phyloP scores from a whole-genome alignment of 2,888 invertebrate species.

The Ceriagrion tenellum region DNA sequence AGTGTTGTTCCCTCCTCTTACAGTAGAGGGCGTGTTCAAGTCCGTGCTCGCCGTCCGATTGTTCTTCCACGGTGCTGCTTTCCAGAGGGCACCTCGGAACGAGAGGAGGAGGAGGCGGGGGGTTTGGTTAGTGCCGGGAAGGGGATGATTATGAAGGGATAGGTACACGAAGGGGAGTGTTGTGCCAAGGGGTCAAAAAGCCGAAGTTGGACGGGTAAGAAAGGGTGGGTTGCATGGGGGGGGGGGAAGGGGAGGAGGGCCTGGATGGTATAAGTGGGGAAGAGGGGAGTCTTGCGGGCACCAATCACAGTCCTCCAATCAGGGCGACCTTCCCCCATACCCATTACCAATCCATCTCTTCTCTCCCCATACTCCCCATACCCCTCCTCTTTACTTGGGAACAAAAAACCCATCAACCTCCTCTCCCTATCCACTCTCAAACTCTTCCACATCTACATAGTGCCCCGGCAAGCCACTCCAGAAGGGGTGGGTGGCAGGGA shows the following conservation, averaged over 20 bases:
- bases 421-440: background rate
- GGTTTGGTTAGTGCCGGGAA: background rate
- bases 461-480: too few species aligned
- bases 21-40: background rate
- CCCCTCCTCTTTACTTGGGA: background rate
- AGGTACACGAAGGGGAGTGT: background rate
- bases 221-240: background rate
- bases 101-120: background rate
- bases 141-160: background rate
- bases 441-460: background rate
- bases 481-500: too few species aligned
- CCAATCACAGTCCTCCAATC: slow-evolving; percentile 8
- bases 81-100: background rate
- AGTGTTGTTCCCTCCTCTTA: background rate
- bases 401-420: background rate
- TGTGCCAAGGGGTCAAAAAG: slow-evolving; percentile 24
- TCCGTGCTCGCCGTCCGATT: background rate
- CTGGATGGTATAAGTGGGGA: background rate
- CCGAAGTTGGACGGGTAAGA: background rate
- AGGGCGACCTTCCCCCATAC: background rate
- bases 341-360: background rate
- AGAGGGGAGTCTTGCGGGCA: background rate
- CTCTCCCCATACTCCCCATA: background rate
- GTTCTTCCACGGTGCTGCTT: background rate
- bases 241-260: background rate